These are phyloP conservation scores for Saccopteryx bilineata DNA, from an alignment of 2,113 vertebrate species.

Conservation along the genomic window DNA sequence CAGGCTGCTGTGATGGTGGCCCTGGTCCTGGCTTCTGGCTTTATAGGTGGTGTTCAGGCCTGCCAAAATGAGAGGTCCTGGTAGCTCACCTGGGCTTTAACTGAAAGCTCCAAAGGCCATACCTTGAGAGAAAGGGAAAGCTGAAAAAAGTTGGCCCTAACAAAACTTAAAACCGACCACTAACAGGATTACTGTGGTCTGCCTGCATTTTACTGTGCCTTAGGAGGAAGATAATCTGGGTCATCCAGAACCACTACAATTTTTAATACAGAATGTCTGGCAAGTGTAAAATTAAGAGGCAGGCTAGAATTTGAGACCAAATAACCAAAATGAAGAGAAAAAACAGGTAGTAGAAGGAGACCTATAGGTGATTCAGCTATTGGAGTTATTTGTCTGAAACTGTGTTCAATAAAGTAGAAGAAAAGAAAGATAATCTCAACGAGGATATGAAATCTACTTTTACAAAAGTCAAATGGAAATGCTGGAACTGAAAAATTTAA, in stretches of 20 bases:
- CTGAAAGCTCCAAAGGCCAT: not conserved
- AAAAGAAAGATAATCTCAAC: not conserved
- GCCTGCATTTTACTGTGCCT: not conserved
- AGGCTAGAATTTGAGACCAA: constrained; percentile 16
- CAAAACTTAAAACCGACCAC: not conserved
- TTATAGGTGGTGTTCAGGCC: not conserved
- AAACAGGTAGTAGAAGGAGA: not conserved
- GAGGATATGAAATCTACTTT: constrained; percentile 47
- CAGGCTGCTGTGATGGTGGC: too few species aligned
- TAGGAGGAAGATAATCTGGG: not conserved
- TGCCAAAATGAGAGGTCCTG: not conserved
- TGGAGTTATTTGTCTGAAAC: not conserved
- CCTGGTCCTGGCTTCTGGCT: too few species aligned
- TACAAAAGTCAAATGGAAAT: not conserved
- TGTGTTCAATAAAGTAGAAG: constrained; percentile 1
- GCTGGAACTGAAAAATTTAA: constrained; percentile 2
- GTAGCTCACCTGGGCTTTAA: not conserved
- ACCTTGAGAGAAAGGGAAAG: not conserved
- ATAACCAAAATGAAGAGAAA: constrained; percentile 1
- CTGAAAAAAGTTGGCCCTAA: not conserved
- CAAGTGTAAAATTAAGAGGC: not conserved
- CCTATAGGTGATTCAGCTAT: not conserved
- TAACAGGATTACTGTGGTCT: not conserved
- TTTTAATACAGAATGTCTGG: not conserved
- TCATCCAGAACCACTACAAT: not conserved